Percentiles rank a stretch among this genome's conserved stretches.
Conservation (phyloP, 2,888 invertebrate genomes). For the Lissonota sp. region DNA sequence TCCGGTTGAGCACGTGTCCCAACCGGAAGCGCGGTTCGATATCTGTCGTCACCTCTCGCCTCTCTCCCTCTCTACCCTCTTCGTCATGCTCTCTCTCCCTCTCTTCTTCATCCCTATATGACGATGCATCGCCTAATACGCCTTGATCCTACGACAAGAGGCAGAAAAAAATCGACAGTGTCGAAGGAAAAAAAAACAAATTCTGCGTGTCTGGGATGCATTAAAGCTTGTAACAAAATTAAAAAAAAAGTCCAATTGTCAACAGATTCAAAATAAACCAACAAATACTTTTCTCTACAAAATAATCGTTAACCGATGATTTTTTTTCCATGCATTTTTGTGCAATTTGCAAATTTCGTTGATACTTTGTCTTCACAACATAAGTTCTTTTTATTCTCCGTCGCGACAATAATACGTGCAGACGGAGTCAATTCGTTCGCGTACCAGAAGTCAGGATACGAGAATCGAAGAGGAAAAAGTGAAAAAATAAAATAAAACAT, state of each 20-base stretch:
- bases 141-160: slow-evolving; percentile 49
- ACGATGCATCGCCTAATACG: slow-evolving; percentile 51
- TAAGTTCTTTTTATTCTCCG: too few relatives aligned
- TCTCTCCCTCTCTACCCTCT: slow-evolving; percentile 31
- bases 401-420: too few relatives aligned
- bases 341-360: too few relatives aligned
- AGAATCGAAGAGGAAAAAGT: neutral
- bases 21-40: slow-evolving; percentile 74
- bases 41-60: slow-evolving; percentile 71
- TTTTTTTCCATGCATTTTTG: too few relatives aligned
- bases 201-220: too few relatives aligned
- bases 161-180: slow-evolving; percentile 33
- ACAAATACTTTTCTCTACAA: too few relatives aligned
- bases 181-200: too few relatives aligned
- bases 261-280: too few relatives aligned
- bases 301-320: too few relatives aligned
- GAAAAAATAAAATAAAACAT: slow-evolving; percentile 11
- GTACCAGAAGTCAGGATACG: slow-evolving; percentile 12
- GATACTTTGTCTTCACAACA: too few relatives aligned
- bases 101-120: slow-evolving; percentile 11
- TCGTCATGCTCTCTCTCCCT: slow-evolving; percentile 27
- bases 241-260: too few relatives aligned
- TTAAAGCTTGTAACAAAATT: too few relatives aligned
- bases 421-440: neutral
- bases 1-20: slow-evolving; percentile 76